Percentiles rank a stretch among this genome's conserved stretches.
phyloP scores from a whole-genome alignment of 2,888 invertebrate genomes.

The Pollenia angustigena region DNA sequence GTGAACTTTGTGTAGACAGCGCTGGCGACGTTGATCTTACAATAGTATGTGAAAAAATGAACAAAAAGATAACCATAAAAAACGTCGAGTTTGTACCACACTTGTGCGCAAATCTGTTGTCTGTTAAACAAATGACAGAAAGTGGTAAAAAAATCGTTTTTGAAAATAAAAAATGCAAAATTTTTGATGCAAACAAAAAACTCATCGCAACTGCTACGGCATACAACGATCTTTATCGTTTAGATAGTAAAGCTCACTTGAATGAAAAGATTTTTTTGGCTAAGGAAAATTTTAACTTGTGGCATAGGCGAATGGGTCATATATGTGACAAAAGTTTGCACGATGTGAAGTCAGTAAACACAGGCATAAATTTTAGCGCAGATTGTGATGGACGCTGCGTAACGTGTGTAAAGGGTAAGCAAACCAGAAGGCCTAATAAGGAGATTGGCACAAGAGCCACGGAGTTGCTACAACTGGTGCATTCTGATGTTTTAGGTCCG shows the following conservation, averaged over 20 bases:
- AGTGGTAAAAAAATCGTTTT: conserved; percentile 51
- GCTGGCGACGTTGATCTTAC: conserved; percentile 9
- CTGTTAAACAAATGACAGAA: conserved; percentile 56
- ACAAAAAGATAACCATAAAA: conserved; percentile 24
- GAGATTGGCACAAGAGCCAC: conserved; percentile 20
- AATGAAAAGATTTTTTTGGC: neutral
- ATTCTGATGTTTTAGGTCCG: conserved; percentile 24
- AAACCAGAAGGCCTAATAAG: conserved; percentile 17
- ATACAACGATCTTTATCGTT: conserved; percentile 9
- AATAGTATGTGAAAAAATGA: neutral
- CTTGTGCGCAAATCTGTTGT: conserved; percentile 55
- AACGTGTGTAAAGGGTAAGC: conserved; percentile 18
- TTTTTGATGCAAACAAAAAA: neutral
- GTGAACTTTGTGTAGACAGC: neutral
- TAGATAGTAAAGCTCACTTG: neutral
- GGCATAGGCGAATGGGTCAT: neutral
- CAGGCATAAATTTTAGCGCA: neutral
- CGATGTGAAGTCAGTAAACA: neutral
- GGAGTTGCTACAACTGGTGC: conserved; percentile 3
- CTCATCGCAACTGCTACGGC: conserved; percentile 1
- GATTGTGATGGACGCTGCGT: neutral
- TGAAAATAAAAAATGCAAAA: conserved; percentile 29
- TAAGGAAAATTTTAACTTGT: neutral
- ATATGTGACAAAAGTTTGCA: neutral
- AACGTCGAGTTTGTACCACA: conserved; percentile 52